Evolutionary conservation across 1,140 invertebrate genomes (phyloP), one percentile per base, ranked within the genome.

Genomic region (Halictus rubicundus): DNA sequence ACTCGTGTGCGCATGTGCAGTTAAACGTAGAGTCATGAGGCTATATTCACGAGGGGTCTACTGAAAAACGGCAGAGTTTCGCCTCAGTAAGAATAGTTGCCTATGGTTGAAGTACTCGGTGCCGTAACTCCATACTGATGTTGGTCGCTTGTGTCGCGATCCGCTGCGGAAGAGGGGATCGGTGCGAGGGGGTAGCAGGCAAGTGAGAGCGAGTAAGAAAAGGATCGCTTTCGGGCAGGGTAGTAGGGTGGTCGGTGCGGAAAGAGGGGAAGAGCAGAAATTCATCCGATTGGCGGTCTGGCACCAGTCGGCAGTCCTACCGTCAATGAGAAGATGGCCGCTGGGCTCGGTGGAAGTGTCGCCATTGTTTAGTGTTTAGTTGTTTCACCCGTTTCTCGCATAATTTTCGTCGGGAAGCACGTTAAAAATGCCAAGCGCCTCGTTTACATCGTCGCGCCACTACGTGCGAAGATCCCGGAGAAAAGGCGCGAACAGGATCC

Each of bases 351-450:
- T 91, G 87, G 89, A 91, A 89, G 89, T 91, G 89, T 92, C 91
- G 91, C 90, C 91, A 91, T 92, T 92, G 91, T 92, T 91, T 92
- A 92, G 90, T 92, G 88, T 90, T 88, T 92, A 83, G 73, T 87
- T 87, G 71, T 81, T 78, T 70, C 64, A 85, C 70, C 49, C 81
- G 73, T 81, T 85, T 83, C 63, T 85, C 59, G 72, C 68, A 49
- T 82, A 66, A 82, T 79, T 79, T 84, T 73, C 21, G 42, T 78
- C 72, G 80, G 72, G 70, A 70, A 80, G 49, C 68, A 80, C n/a
- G 71, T 83, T 70, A 84, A 97, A 95, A 94, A 97, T 97, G 97
- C 97, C 97, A 94, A 97, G 96, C 95, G 96, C 96, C 93, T 97
- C 96, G 91, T 97, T 97, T 94, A 96, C 96, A 90, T 96, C 96